Conservation (phyloP, 2,797 vertebrate species). For the Peromyscus aztecus region DNA sequence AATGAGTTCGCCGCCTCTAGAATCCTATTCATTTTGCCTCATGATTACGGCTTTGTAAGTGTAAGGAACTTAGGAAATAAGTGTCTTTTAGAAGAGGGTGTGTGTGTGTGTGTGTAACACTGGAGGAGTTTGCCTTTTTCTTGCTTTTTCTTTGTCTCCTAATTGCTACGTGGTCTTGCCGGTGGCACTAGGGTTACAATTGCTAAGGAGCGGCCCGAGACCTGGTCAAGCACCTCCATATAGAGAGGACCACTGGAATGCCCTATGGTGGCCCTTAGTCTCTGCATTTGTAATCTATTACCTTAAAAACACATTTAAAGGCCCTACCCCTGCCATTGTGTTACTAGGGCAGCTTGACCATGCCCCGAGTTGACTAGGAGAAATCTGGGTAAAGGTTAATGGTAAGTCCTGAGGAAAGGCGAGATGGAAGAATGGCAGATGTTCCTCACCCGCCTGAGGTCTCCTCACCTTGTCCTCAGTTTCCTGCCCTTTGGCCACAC, state of each 20-base stretch:
- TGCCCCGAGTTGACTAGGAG: not conserved
- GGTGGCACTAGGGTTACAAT: rapidly evolving
- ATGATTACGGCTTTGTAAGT: not conserved
- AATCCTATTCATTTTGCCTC: not conserved
- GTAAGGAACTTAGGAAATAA: not conserved
- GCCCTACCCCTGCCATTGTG: not conserved
- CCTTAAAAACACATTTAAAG: not conserved
- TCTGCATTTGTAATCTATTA: not conserved
- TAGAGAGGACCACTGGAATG: too few relatives aligned
- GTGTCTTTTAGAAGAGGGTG: not conserved
- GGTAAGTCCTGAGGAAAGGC: not conserved
- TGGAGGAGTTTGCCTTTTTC: not conserved
- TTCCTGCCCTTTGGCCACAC: not conserved
- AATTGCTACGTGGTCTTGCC: rapidly evolving
- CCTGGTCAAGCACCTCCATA: not conserved
- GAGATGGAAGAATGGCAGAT: rapidly evolving
- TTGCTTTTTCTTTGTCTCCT: not conserved
- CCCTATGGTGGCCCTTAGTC: not conserved
- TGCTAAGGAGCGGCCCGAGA: not conserved
- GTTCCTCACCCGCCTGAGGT: not conserved
- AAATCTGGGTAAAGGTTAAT: not conserved
- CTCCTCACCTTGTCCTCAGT: not conserved
- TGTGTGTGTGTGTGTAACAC: not conserved
- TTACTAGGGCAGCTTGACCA: not conserved
- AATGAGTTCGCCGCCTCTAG: not conserved